These are phyloP conservation scores for Prorops nasuta DNA, from an alignment of 1,140 invertebrate genomes.

Conservation along the genomic window DNA sequence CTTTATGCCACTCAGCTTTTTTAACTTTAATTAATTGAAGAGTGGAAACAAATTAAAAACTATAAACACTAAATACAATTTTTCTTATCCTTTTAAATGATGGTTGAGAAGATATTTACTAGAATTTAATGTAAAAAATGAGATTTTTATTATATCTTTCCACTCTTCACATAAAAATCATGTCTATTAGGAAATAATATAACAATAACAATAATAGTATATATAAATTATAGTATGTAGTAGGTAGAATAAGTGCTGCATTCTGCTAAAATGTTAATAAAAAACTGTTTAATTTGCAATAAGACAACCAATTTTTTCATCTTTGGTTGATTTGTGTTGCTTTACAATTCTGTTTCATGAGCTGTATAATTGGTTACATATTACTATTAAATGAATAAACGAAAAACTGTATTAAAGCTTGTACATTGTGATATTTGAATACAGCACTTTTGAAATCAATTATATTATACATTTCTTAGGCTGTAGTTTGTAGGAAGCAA, in stretches of 20 bases:
- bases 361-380: no score
- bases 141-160: conserved; percentile 24
- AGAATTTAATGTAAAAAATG: conserved; percentile 31
- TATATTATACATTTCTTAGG: conserved; percentile 17
- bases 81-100: conserved; percentile 18
- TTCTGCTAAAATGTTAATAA: conserved; percentile 28
- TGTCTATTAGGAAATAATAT: conserved; percentile 31
- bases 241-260: conserved; percentile 31
- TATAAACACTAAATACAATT: conserved; percentile 12
- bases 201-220: conserved; percentile 31
- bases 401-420: no score
- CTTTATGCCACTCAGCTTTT: conserved; percentile 26
- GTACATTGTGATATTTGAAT: conserved; percentile 33
- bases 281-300: conserved; percentile 14
- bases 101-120: no score
- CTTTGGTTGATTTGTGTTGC: no score
- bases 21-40: conserved; percentile 23
- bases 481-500: conserved; percentile 41
- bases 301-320: conserved; percentile 3
- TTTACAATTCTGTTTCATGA: conserved; percentile 12
- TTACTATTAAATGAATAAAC: no score
- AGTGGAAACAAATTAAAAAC: conserved; percentile 27
- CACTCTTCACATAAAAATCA: conserved; percentile 31
- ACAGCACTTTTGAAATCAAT: conserved; percentile 29
- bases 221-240: conserved; percentile 29